Percentiles rank a stretch among this genome's conserved stretches.
Conservation (phyloP, 2,888 invertebrate genomes). For the Arctia plantaginis region DNA sequence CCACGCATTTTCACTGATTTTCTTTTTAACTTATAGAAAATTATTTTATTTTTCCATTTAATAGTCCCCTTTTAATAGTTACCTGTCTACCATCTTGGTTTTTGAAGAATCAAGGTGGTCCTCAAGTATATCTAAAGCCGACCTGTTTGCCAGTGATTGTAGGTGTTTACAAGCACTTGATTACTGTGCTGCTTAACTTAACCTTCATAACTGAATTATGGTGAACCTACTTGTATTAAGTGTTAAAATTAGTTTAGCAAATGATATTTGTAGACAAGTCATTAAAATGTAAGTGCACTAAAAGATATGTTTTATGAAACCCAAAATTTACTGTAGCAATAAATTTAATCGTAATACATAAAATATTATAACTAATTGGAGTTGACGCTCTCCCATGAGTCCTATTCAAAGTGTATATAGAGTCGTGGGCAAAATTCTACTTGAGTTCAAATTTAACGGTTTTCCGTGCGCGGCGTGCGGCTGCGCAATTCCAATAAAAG, state of each 20-base stretch:
- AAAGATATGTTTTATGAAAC: neutral
- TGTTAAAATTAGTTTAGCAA: neutral
- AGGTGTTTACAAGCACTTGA: neutral
- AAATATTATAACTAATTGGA: neutral
- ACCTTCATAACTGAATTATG: neutral
- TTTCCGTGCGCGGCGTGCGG: constrained; percentile 46
- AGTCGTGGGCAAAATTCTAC: constrained; percentile 31
- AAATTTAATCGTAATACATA: neutral
- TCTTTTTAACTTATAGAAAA: too few relatives aligned
- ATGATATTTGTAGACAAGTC: neutral
- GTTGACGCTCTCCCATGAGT: constrained; percentile 3
- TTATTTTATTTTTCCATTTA: too few relatives aligned
- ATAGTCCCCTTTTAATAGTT: too few relatives aligned
- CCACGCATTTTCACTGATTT: too few relatives aligned
- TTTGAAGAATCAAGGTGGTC: neutral
- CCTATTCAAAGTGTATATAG: constrained; percentile 24
- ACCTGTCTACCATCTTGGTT: neutral
- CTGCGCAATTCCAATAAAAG: constrained; percentile 50
- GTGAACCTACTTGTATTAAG: neutral
- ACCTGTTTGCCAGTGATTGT: neutral
- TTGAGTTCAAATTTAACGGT: constrained; percentile 43
- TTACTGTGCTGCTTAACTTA: neutral
- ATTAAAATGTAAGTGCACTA: neutral
- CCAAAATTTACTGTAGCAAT: neutral
- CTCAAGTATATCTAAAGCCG: neutral